phyloP scores from a whole-genome alignment of 2,888 invertebrate genomes.

The Sabatieria punctata region DNA sequence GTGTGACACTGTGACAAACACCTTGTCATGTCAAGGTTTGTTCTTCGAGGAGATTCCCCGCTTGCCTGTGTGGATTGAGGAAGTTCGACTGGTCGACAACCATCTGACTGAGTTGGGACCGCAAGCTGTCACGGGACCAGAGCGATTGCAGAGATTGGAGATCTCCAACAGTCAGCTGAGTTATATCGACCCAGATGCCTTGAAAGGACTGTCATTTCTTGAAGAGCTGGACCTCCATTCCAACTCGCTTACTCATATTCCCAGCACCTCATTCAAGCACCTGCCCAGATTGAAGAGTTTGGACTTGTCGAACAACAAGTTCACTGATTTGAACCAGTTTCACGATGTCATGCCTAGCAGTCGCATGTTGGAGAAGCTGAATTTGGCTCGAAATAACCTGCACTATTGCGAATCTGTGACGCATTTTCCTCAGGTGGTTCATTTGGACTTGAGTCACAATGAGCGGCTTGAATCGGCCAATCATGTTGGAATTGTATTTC shows the following conservation, averaged over 20 bases:
- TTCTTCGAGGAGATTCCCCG: neutral
- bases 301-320: neutral
- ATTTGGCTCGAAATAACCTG: too few species aligned
- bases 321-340: neutral
- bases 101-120: neutral
- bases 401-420: too few species aligned
- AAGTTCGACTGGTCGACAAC: neutral
- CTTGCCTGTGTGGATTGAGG: neutral
- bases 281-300: neutral
- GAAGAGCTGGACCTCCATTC: too few species aligned
- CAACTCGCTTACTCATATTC: too few species aligned
- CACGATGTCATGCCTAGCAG: neutral
- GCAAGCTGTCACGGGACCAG: neutral
- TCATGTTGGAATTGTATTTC: neutral
- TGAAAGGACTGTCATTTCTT: too few species aligned
- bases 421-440: too few species aligned
- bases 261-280: too few species aligned
- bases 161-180: neutral
- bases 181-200: slow-evolving; percentile 1
- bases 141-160: neutral
- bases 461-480: neutral
- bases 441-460: neutral
- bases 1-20: neutral
- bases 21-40: neutral
- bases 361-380: neutral